These are phyloP conservation scores for Tetragonula clypearis DNA, from an alignment of 1,140 invertebrate species.

Conservation along the genomic window DNA sequence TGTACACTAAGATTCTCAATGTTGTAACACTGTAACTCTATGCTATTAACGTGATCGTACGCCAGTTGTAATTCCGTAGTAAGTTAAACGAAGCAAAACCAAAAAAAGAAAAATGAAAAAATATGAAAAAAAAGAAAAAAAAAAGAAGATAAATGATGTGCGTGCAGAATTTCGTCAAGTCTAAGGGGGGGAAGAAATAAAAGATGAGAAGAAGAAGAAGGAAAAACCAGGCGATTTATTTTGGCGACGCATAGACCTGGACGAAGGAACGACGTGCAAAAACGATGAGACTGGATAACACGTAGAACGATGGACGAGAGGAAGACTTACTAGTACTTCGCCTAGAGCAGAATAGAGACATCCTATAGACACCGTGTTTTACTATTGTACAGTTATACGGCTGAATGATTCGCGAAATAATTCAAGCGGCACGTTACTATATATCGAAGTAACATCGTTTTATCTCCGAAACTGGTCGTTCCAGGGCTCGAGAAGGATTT, in stretches of 20 bases:
- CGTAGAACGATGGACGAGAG: background rate
- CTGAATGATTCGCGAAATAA: conserved; percentile 1
- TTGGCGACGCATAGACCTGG: background rate
- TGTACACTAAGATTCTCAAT: conserved; percentile 75
- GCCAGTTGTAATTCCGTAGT: conserved; percentile 75
- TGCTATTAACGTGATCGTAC: conserved; percentile 75
- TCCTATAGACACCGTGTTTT: conserved; percentile 36
- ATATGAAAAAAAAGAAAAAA: background rate
- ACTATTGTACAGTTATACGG: conserved; percentile 40
- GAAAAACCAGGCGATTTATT: background rate
- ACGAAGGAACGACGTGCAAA: too few species aligned
- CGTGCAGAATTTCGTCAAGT: conserved; percentile 10
- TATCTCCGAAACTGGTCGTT: background rate
- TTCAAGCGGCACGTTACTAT: conserved; percentile 2
- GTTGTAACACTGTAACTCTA: conserved; percentile 78
- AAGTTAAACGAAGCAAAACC: conserved; percentile 31
- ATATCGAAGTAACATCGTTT: background rate
- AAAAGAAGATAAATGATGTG: conserved; percentile 40
- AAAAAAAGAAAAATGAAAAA: conserved; percentile 13
- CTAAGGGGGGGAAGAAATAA: background rate
- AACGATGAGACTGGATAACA: background rate
- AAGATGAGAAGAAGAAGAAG: background rate
- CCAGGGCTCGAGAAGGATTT: too few species aligned
- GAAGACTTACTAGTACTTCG: conserved; percentile 21
- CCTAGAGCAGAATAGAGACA: conserved; percentile 36